Evolutionary conservation across 2,888 invertebrate species (phyloP).

Genomic region (Alentia gelatinosa): DNA sequence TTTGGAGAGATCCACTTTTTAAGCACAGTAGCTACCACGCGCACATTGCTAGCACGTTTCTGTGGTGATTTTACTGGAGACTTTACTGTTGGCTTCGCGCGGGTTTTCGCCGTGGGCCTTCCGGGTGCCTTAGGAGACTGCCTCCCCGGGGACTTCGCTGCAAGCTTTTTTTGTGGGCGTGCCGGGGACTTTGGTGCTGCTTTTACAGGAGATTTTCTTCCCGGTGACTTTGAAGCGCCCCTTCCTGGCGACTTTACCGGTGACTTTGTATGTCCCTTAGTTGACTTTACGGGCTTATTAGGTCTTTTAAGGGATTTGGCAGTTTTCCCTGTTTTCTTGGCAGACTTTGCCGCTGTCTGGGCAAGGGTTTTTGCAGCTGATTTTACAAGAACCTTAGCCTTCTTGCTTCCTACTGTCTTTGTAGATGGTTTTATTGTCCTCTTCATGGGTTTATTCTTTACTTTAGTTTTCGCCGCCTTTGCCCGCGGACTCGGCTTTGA

Average conservation of each 20-base stretch:
- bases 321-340: background rate
- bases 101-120: background rate
- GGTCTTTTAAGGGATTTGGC: background rate
- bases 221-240: background rate
- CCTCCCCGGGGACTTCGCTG: background rate
- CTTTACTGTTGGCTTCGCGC: background rate
- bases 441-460: background rate
- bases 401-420: background rate
- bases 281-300: background rate
- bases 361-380: background rate
- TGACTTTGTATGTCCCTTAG: background rate
- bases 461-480: background rate
- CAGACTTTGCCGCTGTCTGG: background rate
- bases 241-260: background rate
- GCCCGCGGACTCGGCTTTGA: background rate
- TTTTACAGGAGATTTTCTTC: background rate
- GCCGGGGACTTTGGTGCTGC: background rate
- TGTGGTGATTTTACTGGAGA: background rate
- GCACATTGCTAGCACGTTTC: background rate
- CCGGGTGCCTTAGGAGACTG: background rate
- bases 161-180: background rate
- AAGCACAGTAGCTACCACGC: background rate
- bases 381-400: conserved; percentile 5
- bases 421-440: background rate
- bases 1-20: too few relatives aligned